Evolutionary conservation across 23 tunicate genomes (phyloP), one percentile per base, ranked within the genome.

Genomic region (Trididemnum nubilum): DNA sequence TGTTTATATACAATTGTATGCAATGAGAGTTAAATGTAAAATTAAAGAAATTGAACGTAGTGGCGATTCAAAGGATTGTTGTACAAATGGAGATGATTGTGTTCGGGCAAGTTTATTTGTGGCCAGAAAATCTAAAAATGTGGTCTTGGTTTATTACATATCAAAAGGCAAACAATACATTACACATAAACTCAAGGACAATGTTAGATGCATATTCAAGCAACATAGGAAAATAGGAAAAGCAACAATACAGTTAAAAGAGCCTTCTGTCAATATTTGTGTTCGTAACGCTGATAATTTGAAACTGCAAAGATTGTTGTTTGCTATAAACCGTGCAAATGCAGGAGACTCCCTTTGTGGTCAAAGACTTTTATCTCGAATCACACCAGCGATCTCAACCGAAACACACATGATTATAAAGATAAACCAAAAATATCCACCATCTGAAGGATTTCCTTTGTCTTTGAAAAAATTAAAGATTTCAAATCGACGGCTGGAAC

Each of bases 171-270:
- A 71, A 63, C 65, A 77, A 35, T 92, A 92, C 2, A 63, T 54
- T 0, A 78, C 71, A 32, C 87, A 77, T 37, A 65, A 63, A 36
- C 71, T 90, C 5, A 76, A 54, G 23, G 39, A 82, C 38, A 93
- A 93, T 64, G 36, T 93, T 52, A 52, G 76, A 59, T 65, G 81
- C 22, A 75, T 87, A 2, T 93, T 93, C 66, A 63, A 61, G 0
- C 81, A 66, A 58, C 59, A 79, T 86, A 4, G 83, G 22, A 26
- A 57, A 0, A 87, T 87, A 72, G 98, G 98, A 5, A 87, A 84
- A 80, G 86, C 89, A 74, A 93, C 98, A 24, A 76, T 93, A 51
- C 89, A 92, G 1, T 59, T 93, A 0, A 83, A 78, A 63, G 80
- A 78, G 18, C 97, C 97, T 12, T 32, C 28, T 28, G 65, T 88